Conservation (phyloP, 2,888 invertebrate genomes). For the Agrochola macilenta region DNA sequence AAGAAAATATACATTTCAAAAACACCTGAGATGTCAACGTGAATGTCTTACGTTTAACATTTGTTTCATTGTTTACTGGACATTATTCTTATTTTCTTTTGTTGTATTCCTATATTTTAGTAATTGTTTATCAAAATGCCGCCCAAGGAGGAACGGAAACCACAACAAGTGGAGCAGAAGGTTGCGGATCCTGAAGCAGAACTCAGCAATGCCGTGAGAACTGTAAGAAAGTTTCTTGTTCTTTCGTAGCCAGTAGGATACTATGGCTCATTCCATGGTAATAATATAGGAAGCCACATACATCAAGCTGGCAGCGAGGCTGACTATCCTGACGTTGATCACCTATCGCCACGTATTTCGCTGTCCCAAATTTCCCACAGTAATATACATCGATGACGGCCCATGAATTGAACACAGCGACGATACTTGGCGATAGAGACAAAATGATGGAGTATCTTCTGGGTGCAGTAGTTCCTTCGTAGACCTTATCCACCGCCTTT, state of each 20-base stretch:
- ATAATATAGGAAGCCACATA: not conserved
- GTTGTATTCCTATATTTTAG: slow-evolving; percentile 46
- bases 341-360: not conserved
- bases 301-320: not conserved
- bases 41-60: slow-evolving; percentile 10
- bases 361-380: not conserved
- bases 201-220: slow-evolving; percentile 85
- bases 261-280: not conserved
- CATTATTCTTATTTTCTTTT: slow-evolving; percentile 53
- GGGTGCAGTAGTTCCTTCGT: not conserved
- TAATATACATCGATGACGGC: not conserved
- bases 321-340: not conserved
- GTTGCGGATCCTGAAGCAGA: slow-evolving; percentile 85
- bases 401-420: not conserved
- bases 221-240: slow-evolving; percentile 70
- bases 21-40: slow-evolving; percentile 29
- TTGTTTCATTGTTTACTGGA: slow-evolving; percentile 24
- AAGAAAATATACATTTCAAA: slow-evolving; percentile 49
- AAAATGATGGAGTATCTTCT: not conserved
- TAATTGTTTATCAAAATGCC: slow-evolving; percentile 76
- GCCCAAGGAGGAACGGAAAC: slow-evolving; percentile 73
- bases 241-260: not conserved
- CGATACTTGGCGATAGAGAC: not conserved
- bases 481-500: not conserved
- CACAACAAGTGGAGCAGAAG: slow-evolving; percentile 79